Evolutionary conservation across 1,140 invertebrate species (phyloP).

Genomic region (Caenorhabditis latens): DNA sequence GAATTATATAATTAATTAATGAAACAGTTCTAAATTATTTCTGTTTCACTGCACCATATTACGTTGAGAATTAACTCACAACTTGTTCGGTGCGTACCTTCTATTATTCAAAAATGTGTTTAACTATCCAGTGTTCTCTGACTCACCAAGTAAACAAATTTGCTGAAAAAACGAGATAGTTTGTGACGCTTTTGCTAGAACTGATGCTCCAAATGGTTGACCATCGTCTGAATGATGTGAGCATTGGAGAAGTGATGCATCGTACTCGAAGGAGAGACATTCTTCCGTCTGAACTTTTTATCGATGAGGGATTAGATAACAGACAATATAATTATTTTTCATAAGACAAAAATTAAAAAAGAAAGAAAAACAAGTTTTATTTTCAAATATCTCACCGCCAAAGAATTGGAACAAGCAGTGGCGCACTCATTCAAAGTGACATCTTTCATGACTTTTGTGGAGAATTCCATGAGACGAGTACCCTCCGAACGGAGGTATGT

Average conservation of each 20-base stretch:
- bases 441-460: conserved; percentile 60
- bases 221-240: conserved; percentile 70
- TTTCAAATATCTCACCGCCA: conserved; percentile 15
- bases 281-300: conserved; percentile 56
- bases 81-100: too few species aligned
- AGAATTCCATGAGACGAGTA: conserved; percentile 64
- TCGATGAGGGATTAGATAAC: too few species aligned
- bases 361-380: too few species aligned
- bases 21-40: too few species aligned
- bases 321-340: too few species aligned
- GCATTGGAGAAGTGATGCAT: conserved; percentile 71
- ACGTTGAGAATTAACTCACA: too few species aligned
- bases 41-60: too few species aligned
- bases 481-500: conserved; percentile 66
- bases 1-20: too few species aligned
- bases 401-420: conserved; percentile 58
- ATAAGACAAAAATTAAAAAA: too few species aligned
- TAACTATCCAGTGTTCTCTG: not conserved
- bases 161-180: conserved; percentile 74
- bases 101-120: too few species aligned
- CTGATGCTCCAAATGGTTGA: conserved; percentile 72
- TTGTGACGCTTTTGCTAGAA: conserved; percentile 69
- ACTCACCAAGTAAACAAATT: conserved; percentile 73
- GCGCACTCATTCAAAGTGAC: conserved; percentile 67
- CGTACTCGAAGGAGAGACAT: conserved; percentile 75